Percentiles rank a stretch among this genome's conserved stretches.
Conservation (phyloP, 2,113 vertebrate genomes). For the Pavo muticus region DNA sequence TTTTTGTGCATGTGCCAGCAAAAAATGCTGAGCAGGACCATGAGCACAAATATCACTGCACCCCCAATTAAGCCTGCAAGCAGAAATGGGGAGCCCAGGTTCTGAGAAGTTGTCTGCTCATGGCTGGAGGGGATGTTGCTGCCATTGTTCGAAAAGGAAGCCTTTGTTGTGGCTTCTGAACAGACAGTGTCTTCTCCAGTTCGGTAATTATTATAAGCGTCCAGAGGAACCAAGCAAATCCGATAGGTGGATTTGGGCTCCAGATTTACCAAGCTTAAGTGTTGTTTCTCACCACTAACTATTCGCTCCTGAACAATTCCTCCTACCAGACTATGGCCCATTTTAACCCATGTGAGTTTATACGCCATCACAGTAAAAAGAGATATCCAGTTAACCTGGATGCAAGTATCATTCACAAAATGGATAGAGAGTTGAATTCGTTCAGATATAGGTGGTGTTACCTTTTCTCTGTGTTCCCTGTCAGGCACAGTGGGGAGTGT, state of each 20-base stretch:
- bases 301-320: slow-evolving; percentile 92
- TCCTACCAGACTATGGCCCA: slow-evolving; percentile 91
- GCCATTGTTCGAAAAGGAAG: slow-evolving; percentile 79
- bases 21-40: slow-evolving; percentile 92
- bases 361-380: slow-evolving; percentile 91
- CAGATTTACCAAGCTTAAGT: slow-evolving; percentile 85
- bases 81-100: slow-evolving; percentile 90
- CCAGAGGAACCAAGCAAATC: slow-evolving; percentile 94
- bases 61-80: slow-evolving; percentile 95
- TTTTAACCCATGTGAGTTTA: slow-evolving; percentile 97
- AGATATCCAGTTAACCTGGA: slow-evolving; percentile 93
- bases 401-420: slow-evolving; percentile 90
- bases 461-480: slow-evolving; percentile 72
- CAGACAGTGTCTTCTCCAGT: slow-evolving; percentile 92
- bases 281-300: slow-evolving; percentile 89
- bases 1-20: slow-evolving; percentile 99
- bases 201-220: slow-evolving; percentile 89
- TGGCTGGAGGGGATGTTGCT: slow-evolving; percentile 87
- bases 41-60: slow-evolving; percentile 90
- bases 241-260: slow-evolving; percentile 92
- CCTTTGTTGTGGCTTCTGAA: slow-evolving; percentile 89
- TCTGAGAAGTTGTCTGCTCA: slow-evolving; percentile 89
- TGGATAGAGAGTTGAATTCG: slow-evolving; percentile 90
- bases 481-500: slow-evolving; percentile 80
- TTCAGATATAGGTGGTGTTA: slow-evolving; percentile 86